These are phyloP conservation scores for Pristionchus maxplancki DNA, from an alignment of 2,888 invertebrate species.

Conservation along the genomic window DNA sequence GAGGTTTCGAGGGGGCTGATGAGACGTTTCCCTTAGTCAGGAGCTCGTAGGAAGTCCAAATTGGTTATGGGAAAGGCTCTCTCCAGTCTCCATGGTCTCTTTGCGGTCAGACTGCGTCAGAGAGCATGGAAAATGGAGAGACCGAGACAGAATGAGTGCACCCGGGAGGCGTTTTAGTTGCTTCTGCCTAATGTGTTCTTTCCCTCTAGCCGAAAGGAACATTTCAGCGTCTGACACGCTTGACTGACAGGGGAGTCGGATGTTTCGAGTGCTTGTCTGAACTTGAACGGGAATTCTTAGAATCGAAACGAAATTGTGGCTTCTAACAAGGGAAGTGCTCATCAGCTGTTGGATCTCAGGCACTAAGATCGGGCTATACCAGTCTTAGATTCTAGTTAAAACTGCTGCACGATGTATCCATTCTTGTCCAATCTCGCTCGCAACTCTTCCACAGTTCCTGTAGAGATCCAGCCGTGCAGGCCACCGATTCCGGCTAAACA, in stretches of 20 bases:
- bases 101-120: background rate
- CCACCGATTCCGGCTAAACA: constrained; percentile 55
- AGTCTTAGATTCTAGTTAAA: background rate
- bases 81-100: background rate
- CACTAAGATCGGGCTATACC: background rate
- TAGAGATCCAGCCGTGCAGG: constrained; percentile 58
- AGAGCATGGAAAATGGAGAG: background rate
- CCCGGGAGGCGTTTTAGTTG: background rate
- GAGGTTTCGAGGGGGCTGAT: background rate
- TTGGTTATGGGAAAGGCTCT: background rate
- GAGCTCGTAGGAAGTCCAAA: background rate
- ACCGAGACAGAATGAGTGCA: background rate
- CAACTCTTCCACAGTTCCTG: constrained; percentile 72
- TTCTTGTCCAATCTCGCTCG: constrained; percentile 73
- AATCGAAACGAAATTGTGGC: background rate
- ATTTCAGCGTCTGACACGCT: background rate
- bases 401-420: constrained; percentile 68
- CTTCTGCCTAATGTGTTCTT: background rate
- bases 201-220: background rate
- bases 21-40: background rate
- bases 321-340: background rate
- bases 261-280: background rate
- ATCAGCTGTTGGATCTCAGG: no score
- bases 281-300: background rate
- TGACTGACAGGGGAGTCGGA: background rate